These are phyloP conservation scores for Hydraecia micacea DNA, from an alignment of 2,888 invertebrate genomes.

Conservation along the genomic window DNA sequence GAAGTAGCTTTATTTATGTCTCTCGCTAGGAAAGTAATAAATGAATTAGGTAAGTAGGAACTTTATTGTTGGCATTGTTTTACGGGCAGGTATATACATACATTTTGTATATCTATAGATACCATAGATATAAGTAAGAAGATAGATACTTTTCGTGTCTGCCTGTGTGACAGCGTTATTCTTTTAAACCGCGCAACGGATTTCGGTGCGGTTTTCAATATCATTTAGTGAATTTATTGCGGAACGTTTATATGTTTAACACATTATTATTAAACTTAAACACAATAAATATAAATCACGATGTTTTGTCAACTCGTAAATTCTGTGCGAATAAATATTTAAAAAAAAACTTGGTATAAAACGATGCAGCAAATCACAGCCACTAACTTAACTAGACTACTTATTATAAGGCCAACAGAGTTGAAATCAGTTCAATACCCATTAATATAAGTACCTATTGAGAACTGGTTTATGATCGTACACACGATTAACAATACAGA, in stretches of 20 bases:
- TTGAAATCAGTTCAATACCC: conserved; percentile 23
- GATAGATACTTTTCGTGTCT: background rate
- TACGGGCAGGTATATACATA: conserved; percentile 10
- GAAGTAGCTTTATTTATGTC: conserved; percentile 31
- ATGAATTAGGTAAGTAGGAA: conserved; percentile 13
- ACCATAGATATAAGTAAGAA: no score
- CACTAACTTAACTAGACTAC: background rate
- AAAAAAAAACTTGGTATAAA: background rate
- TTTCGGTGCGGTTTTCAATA: background rate
- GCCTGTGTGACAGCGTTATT: background rate
- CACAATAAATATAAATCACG: background rate
- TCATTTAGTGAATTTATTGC: background rate
- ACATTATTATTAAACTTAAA: background rate
- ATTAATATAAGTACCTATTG: conserved; percentile 31
- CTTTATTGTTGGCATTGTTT: conserved; percentile 6
- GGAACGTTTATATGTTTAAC: background rate
- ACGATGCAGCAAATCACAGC: background rate
- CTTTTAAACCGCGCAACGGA: background rate
- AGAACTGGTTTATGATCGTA: conserved; percentile 45
- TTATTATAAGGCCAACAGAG: conserved; percentile 17
- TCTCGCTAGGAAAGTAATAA: conserved; percentile 8
- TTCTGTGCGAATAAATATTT: background rate
- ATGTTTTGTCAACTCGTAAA: background rate
- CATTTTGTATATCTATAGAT: no score
- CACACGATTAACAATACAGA: conserved; percentile 48